Conservation (phyloP, 1,140 invertebrate species). For the Rhagoletis zephyria region DNA sequence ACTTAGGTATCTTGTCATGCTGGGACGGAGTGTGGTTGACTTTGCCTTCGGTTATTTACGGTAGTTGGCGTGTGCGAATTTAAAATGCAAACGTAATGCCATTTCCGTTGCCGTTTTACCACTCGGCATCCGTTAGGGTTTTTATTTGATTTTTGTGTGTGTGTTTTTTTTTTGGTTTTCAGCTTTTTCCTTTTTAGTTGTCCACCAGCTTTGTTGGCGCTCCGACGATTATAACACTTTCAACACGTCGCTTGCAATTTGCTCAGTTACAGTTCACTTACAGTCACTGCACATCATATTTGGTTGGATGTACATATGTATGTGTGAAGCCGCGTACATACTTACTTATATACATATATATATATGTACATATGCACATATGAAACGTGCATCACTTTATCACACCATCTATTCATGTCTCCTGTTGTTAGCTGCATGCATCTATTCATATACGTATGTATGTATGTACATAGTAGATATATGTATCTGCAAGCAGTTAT, state of each 20-base stretch:
- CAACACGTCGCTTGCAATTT: constrained; percentile 47
- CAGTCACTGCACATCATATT: constrained; percentile 42
- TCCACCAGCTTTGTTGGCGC: neutral
- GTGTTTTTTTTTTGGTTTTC: neutral
- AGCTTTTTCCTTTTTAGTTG: neutral
- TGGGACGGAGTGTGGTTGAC: neutral
- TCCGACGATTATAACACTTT: constrained; percentile 22
- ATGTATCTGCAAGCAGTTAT: neutral
- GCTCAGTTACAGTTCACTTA: constrained; percentile 42
- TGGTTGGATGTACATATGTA: neutral
- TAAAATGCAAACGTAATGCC: constrained; percentile 49
- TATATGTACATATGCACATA: neutral
- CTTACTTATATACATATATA: neutral
- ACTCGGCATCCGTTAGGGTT: neutral
- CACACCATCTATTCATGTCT: neutral
- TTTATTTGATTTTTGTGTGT: neutral
- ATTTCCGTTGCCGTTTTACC: constrained; percentile 44
- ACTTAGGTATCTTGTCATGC: neutral
- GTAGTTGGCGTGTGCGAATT: constrained; percentile 38
- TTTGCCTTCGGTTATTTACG: constrained; percentile 36
- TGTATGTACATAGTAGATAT: neutral
- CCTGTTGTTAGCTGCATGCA: neutral
- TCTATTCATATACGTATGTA: neutral
- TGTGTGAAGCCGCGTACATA: neutral
- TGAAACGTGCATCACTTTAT: neutral